Conservation (phyloP, 2,797 vertebrate species). For the Rhynchonycteris naso region DNA sequence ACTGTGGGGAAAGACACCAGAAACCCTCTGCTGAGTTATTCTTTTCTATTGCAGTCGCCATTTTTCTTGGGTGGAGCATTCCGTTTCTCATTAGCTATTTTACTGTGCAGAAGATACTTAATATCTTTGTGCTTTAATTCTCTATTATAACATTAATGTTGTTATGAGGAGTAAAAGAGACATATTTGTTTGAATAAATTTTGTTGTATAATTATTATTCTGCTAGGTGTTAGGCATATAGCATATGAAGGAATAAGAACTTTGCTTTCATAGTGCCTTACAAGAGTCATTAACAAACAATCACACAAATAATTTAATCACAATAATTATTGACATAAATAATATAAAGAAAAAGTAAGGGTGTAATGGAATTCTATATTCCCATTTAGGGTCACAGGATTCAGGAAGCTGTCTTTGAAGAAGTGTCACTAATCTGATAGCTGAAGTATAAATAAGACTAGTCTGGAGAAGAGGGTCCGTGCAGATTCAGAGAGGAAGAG, state of each 20-base stretch:
- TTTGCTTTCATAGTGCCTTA: neutral
- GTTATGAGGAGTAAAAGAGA: neutral
- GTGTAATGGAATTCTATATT: neutral
- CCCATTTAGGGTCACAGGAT: neutral
- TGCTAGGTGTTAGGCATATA: neutral
- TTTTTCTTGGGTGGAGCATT: too few species aligned
- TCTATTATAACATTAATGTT: slow-evolving; percentile 28
- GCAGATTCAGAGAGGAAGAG: neutral
- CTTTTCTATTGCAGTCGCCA: too few species aligned
- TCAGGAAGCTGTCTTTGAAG: neutral
- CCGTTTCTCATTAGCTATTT: slow-evolving; percentile 2
- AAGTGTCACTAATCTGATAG: neutral
- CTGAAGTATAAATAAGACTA: neutral
- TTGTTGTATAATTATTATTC: neutral
- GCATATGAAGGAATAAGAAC: slow-evolving; percentile 12
- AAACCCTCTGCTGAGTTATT: too few species aligned
- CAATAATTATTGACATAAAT: slow-evolving; percentile 8
- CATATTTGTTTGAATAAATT: neutral
- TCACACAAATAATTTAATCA: neutral
- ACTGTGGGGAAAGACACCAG: too few species aligned
- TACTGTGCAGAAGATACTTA: neutral
- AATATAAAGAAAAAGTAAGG: neutral
- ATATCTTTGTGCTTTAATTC: neutral
- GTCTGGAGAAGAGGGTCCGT: neutral
- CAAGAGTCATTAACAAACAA: slow-evolving; percentile 9